These are phyloP conservation scores for Halcyon malimbica DNA, from an alignment of 2,113 vertebrate genomes.

Conservation along the genomic window DNA sequence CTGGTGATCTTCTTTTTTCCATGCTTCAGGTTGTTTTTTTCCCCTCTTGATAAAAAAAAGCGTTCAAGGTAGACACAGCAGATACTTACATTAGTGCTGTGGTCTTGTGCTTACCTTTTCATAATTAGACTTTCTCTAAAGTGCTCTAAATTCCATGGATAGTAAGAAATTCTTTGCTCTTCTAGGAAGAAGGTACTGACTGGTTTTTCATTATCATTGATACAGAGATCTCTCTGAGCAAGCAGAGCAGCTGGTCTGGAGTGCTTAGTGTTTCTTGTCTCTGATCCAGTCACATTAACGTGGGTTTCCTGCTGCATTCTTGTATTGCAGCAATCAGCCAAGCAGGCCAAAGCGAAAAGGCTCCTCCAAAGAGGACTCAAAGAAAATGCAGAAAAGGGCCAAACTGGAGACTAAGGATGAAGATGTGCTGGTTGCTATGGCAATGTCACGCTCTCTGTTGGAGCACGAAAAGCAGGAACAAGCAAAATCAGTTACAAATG, in stretches of 20 bases:
- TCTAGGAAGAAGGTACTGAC: background rate
- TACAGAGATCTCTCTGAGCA: background rate
- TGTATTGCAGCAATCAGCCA: constrained; percentile 55
- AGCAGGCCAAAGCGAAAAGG: constrained; percentile 79
- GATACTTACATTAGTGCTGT: background rate
- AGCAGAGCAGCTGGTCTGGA: constrained; percentile 19
- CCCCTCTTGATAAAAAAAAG: background rate
- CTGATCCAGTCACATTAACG: background rate
- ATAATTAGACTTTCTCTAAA: background rate
- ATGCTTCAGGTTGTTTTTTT: background rate
- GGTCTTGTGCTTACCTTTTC: background rate
- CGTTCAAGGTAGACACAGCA: background rate
- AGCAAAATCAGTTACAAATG: background rate
- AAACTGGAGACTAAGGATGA: constrained; percentile 77
- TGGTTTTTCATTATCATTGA: background rate
- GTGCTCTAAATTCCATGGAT: background rate
- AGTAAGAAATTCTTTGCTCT: background rate
- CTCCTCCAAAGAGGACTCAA: constrained; percentile 50
- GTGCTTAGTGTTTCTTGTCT: background rate
- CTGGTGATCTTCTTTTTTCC: background rate
- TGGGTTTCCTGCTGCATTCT: constrained; percentile 28
- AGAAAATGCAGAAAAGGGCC: constrained; percentile 77
- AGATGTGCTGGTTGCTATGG: constrained; percentile 90
- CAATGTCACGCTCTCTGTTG: constrained; percentile 89
- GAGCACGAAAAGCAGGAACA: constrained; percentile 69